Base-by-base conservation (phyloP, 2,797 vertebrate species). In the Telmatherina bonti region DNA sequence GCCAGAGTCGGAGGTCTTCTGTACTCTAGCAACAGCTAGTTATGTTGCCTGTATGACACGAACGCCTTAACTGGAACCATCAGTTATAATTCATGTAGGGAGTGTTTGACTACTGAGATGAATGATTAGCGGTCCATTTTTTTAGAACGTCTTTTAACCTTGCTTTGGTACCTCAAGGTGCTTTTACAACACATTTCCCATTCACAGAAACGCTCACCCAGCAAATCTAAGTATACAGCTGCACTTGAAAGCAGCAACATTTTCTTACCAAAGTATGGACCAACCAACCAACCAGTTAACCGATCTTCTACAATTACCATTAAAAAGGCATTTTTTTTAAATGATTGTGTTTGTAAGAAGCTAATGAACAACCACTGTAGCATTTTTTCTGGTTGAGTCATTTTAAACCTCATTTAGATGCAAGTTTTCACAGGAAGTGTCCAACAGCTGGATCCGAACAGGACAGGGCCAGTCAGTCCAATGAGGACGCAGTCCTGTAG, bases 1-100 rank as follows among this genome's bases (percentile, higher is more conserved):
- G 79, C 41, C 22, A 0, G 0, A 22, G 33, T 49, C 55, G 26
- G 26, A 74, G 47, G 55, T 70, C 59, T 27, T 36, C 29, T 2
- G 22, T 33, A 7, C 58, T 63, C 30, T 13, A 3, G 18, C 49
- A 72, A 59, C 60, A 67, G 18, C 52, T 38, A 5, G 15, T 29
- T 35, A n/a, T 33, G 29, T 7, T 43, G 43, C 45, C 2, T 0
- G 38, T 0, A 24, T 61, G 38, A 54, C 16, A 31, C 35, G n/a
- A 64, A 54, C 35, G 45, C 57, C 26, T 0, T 0, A 27, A 33
- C 13, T 59, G 27, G 13, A 45, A 15, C n/a, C 5, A 35, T 20
- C n/a, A 49, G 18, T 52, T 47, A 51, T 33, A 26, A 72, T 64
- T 30, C 16, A 43, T 31, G 20, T 24, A 12, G 16, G 5, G 22